A percentile compares a stretch with the other conserved stretches of the same genome.
phyloP scores from a whole-genome alignment of 30 jellyfish, hydroid and myxozoan species.

The Phacellophora camtschatica region DNA sequence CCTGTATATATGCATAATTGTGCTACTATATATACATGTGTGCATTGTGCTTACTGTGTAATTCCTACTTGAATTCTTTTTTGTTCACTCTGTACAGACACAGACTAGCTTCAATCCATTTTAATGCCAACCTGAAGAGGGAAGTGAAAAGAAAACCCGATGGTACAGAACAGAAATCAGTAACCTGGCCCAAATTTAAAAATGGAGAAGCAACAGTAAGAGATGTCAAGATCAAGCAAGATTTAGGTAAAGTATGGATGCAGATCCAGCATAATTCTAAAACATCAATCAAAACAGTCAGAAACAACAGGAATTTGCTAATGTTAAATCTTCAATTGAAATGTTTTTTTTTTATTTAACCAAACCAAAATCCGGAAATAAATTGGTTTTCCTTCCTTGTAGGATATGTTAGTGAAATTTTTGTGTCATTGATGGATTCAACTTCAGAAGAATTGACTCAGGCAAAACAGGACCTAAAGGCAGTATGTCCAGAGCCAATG shows the following conservation, averaged over 20 bases:
- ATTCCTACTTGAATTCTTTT: neutral
- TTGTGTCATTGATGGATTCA: neutral
- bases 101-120: conserved; percentile 30
- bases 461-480: neutral
- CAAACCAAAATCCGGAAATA: neutral
- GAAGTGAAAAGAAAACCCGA: conserved; percentile 16
- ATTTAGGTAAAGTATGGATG: conserved; percentile 18
- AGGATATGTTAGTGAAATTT: neutral
- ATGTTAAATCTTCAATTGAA: too few relatives aligned
- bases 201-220: conserved; percentile 34
- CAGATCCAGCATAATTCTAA: too few relatives aligned
- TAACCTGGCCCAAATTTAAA: conserved; percentile 27
- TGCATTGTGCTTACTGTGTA: neutral
- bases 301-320: too few relatives aligned
- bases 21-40: neutral
- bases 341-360: neutral
- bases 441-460: neutral
- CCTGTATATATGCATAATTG: too few relatives aligned
- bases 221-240: neutral
- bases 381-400: neutral
- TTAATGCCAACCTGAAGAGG: conserved; percentile 23
- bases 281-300: too few relatives aligned
- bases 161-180: conserved; percentile 14
- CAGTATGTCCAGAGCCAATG: neutral
- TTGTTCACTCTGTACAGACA: neutral